A percentile compares a stretch with the other conserved stretches of the same genome.
Conservation (phyloP, 2,797 vertebrate species). For the Clarias fuscus region DNA sequence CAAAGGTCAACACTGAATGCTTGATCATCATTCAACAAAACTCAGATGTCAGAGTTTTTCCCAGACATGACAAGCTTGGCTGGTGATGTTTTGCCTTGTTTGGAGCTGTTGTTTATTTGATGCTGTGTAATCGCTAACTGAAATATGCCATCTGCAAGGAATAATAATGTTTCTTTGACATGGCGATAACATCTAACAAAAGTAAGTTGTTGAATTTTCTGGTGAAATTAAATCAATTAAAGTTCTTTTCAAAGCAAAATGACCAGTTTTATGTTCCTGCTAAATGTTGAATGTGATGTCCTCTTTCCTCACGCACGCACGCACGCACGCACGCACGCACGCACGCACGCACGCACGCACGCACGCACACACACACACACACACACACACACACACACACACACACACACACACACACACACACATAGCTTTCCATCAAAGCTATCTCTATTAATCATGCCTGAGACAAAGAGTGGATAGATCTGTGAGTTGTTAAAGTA, state of each 20-base stretch:
- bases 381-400: not conserved
- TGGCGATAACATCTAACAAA: constrained; percentile 2
- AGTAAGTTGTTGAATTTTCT: not conserved
- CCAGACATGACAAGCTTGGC: constrained; percentile 8
- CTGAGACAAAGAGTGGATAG: not conserved
- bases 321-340: not conserved
- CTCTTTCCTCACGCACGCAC: not conserved
- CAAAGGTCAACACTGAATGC: constrained; percentile 44
- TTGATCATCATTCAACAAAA: constrained; percentile 23
- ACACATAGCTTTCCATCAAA: not conserved
- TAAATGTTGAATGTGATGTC: not conserved
- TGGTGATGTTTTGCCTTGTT: constrained; percentile 32
- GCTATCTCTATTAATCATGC: not conserved
- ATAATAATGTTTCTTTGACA: constrained; percentile 6
- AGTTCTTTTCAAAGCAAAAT: not conserved
- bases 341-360: not conserved
- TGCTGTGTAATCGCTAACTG: not conserved
- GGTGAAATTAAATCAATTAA: not conserved
- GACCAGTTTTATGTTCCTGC: not conserved
- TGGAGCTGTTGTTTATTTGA: constrained; percentile 32
- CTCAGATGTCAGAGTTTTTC: constrained; percentile 27
- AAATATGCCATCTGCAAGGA: constrained; percentile 24
- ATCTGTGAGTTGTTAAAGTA: not conserved
- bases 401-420: not conserved
- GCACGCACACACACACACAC: not conserved